Evolutionary conservation across 2,113 vertebrate species (phyloP).

Genomic region (Cephalopterus ornatus): DNA sequence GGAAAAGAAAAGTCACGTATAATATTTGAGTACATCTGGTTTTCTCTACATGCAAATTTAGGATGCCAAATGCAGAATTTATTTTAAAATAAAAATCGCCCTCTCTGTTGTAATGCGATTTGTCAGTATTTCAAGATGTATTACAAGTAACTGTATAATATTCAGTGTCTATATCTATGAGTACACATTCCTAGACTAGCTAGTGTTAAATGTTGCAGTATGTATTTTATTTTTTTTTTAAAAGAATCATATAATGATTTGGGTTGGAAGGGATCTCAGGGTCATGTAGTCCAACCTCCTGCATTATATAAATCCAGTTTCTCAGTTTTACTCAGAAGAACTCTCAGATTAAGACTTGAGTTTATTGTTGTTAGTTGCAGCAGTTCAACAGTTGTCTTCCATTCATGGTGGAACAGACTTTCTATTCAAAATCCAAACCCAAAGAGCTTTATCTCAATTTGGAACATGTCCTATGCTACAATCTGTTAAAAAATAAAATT

Average conservation of each 20-base stretch:
- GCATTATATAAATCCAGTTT: not conserved
- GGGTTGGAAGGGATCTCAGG: not conserved
- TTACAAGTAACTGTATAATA: not conserved
- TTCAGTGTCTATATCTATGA: not conserved
- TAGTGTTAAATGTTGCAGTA: not conserved
- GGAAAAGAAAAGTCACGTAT: not conserved
- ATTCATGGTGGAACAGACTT: not conserved
- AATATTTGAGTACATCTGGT: not conserved
- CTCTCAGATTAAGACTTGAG: not conserved
- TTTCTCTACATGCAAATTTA: not conserved
- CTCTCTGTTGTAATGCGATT: not conserved
- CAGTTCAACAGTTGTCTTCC: not conserved
- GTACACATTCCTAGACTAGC: not conserved
- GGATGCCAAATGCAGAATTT: not conserved
- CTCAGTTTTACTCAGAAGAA: not conserved
- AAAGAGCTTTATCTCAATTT: not conserved
- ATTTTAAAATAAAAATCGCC: not conserved
- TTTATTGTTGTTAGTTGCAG: not conserved
- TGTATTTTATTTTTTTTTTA: not conserved
- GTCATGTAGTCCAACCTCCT: not conserved
- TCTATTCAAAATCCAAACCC: not conserved
- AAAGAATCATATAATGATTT: not conserved
- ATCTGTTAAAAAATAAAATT: not conserved
- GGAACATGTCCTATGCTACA: not conserved
- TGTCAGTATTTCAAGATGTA: not conserved